phyloP scores from a whole-genome alignment of 2,797 vertebrate genomes.

The Lophius americanus region DNA sequence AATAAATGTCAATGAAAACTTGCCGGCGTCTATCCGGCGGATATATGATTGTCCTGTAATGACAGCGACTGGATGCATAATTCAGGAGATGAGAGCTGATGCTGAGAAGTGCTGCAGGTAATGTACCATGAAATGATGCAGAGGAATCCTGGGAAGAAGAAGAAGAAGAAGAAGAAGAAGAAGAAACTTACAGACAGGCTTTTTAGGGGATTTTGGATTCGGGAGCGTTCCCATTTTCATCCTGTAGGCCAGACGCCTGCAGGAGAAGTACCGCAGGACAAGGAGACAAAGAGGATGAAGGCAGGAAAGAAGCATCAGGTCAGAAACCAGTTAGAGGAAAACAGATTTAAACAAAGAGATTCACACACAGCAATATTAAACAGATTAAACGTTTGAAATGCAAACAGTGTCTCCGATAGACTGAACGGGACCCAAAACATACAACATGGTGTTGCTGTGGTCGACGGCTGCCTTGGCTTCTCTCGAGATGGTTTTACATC shows the following conservation, averaged over 20 bases:
- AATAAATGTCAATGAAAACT: conserved; percentile 44
- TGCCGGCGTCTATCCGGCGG: conserved; percentile 20
- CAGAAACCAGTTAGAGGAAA: conserved; percentile 26
- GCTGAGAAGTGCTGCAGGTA: conserved; percentile 16
- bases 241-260: conserved; percentile 91
- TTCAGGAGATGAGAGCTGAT: not conserved
- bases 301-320: conserved; percentile 36
- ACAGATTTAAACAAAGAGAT: too few species aligned
- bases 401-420: too few species aligned
- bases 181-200: conserved; percentile 87
- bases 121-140: conserved; percentile 24
- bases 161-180: conserved; percentile 53
- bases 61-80: not conserved
- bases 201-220: conserved; percentile 86
- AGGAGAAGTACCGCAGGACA: conserved; percentile 42
- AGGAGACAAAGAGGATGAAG: conserved; percentile 32
- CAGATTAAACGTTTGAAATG: too few species aligned
- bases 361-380: too few species aligned
- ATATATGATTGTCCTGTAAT: conserved; percentile 19
- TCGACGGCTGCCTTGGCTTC: not conserved
- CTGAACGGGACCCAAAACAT: too few species aligned
- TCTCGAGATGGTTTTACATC: too few species aligned
- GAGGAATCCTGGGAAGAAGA: conserved; percentile 40
- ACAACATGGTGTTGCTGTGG: too few species aligned
- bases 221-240: conserved; percentile 88